Base-by-base conservation (phyloP, 1,140 invertebrate species). In the Danaus plexippus region DNA sequence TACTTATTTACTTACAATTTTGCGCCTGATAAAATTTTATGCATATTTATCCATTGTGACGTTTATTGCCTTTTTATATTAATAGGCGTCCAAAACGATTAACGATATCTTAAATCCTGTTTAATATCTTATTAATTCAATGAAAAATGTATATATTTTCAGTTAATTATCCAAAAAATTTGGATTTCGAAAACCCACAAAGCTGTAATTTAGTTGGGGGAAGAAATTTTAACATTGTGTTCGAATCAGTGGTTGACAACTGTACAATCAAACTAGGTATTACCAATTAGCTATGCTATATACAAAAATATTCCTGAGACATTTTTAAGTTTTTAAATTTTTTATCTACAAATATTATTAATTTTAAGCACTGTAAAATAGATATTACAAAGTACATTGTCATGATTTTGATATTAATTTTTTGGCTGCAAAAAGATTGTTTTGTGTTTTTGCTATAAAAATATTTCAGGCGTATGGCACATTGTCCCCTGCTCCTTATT, bases 141-240 rank as follows among this genome's bases (percentile, higher is more conserved):
- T 18, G 5, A 43, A 51, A 45, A 50, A 45, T 60, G 47, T 47
- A 40, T 53, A 10, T 13, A 57, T 32, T 73, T 71, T n/a, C 69
- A 82, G 76, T 83, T 58, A 83, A 80, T 51, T 80, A 75, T 57
- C 80, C 80, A 40, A 64, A 74, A 52, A 73, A 80, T 57, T 58
- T 74, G n/a, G 73, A 83, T 54, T 83, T 80, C 11, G 67, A 79
- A 8, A 75, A 76, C 47, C 80, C 80, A 0, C 68, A 76, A 2
- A 83, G 72, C 12, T 79, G 70, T 22, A 73, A 77, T 51, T 57
- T 79, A 3, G 46, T 77, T 7, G 78, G 80, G 2, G 73, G 72
- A 0, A 75, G 77, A 43, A 76, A 81, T 49, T 78, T 78, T 41
- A 70, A 58, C 41, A 67, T 84, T 9, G 56, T 75, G 15, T 81